phyloP scores from a whole-genome alignment of 2,113 vertebrate genomes.

The Crotalus viridis region DNA sequence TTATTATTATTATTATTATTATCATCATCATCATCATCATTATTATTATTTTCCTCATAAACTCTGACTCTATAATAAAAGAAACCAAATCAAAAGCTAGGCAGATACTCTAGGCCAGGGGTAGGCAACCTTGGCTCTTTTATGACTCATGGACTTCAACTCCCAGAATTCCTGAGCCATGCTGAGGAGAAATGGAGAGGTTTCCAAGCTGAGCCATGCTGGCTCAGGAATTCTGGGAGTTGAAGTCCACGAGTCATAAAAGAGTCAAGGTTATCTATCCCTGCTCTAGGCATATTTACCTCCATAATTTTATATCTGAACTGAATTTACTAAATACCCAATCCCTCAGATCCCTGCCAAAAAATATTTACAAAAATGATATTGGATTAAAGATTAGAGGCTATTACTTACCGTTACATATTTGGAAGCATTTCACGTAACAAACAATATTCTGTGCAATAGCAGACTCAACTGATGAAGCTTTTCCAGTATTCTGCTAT shows the following conservation, averaged over 20 bases:
- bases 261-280: too few relatives aligned
- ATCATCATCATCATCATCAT: too few relatives aligned
- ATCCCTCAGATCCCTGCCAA: background rate
- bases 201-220: too few relatives aligned
- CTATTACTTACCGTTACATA: background rate
- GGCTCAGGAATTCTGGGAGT: too few relatives aligned
- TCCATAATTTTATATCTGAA: background rate
- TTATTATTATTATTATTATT: too few relatives aligned
- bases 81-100: background rate
- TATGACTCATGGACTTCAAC: too few relatives aligned
- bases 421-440: background rate
- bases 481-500: background rate
- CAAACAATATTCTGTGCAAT: background rate
- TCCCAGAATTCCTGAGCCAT: too few relatives aligned
- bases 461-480: background rate
- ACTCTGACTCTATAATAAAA: background rate
- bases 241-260: too few relatives aligned
- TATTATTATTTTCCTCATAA: background rate
- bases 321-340: background rate
- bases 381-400: constrained; percentile 2
- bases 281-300: background rate
- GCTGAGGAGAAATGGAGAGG: too few relatives aligned
- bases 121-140: too few relatives aligned
- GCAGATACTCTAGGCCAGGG: background rate
- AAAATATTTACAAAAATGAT: background rate